phyloP scores from a whole-genome alignment of 2,797 vertebrate genomes.

The Potorous gilbertii region DNA sequence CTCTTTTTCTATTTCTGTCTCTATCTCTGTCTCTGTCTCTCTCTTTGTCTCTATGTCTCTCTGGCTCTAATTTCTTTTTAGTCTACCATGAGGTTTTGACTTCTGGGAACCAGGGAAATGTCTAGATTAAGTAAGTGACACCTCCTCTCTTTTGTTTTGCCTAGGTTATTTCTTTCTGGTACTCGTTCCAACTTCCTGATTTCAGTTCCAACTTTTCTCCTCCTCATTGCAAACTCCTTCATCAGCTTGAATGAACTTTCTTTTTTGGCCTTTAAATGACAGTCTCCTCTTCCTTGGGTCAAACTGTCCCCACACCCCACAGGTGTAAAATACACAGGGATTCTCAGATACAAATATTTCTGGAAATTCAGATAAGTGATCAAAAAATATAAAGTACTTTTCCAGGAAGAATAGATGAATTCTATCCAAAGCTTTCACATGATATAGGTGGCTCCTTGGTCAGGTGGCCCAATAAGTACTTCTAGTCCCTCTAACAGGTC shows the following conservation, averaged over 20 bases:
- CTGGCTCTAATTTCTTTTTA: not conserved
- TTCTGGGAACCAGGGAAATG: not conserved
- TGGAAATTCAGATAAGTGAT: not conserved
- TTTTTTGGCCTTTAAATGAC: not conserved
- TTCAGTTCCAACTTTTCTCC: not conserved
- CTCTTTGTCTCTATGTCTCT: not conserved
- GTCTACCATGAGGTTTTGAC: not conserved
- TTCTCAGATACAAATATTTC: not conserved
- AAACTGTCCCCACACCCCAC: no score
- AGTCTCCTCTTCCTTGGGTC: not conserved
- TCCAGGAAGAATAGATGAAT: slow-evolving; percentile 13
- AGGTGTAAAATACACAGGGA: no score
- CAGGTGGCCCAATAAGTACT: not conserved
- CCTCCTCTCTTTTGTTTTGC: not conserved
- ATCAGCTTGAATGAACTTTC: not conserved
- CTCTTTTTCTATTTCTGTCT: not conserved
- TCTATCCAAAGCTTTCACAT: slow-evolving; percentile 11
- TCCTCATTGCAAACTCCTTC: not conserved
- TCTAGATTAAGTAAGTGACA: slow-evolving; percentile 5
- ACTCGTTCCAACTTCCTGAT: not conserved
- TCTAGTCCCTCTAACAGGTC: not conserved
- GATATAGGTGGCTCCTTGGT: not conserved
- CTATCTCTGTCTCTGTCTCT: not conserved
- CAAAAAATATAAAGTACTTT: slow-evolving; percentile 23
- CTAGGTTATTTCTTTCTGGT: slow-evolving; percentile 10